Evolutionary conservation across 2,888 invertebrate genomes (phyloP), one percentile per base, ranked within the genome.

Genomic region (Fragum whitleyi): DNA sequence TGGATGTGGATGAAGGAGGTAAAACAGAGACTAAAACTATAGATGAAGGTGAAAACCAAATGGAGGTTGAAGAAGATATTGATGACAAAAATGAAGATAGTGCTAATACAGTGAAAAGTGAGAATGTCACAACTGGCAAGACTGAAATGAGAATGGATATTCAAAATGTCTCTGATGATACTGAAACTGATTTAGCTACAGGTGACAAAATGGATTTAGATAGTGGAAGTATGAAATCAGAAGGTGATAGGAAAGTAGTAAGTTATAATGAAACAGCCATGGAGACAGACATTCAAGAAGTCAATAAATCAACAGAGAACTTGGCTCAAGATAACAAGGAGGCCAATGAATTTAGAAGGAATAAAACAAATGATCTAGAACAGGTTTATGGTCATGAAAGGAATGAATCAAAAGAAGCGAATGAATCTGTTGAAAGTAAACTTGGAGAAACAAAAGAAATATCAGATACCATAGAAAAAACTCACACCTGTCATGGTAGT

Each of bases 171-270:
- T n/a, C 47, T 3, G 47, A 47, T 47, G n/a, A 47, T 47, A n/a
- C 47, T 19, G 14, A 47, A 47, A 5, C 14, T 47, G 47, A 47
- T 9, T 14, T n/a, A 19, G 47, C 3, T 14, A 47, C 47, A 47
- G 61, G 39, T 19, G 29, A 29, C 39, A 62, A 71, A 29, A 53
- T 51, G 53, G 39, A 59, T 28, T 47, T 32, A 26, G 55, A 71
- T 23, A n/a, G n/a, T 19, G 26, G 47, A 9, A 3, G 5, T 5
- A 47, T n/a, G 2, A 47, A 47, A n/a, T 9, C 47, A 5, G n/a
- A 9, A 9, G n/a, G 14, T 47, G 14, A 47, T 47, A 19, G 19
- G 14, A 47, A 47, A 19, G 47, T 9, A 19, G 14, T n/a, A 47
- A n/a, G n/a, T n/a, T 2, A 47, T 47, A 47, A 9, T 47, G 47